Percentiles rank a stretch among this genome's conserved stretches.
phyloP scores from a whole-genome alignment of 2,797 vertebrate genomes.

The Galago senegalensis region DNA sequence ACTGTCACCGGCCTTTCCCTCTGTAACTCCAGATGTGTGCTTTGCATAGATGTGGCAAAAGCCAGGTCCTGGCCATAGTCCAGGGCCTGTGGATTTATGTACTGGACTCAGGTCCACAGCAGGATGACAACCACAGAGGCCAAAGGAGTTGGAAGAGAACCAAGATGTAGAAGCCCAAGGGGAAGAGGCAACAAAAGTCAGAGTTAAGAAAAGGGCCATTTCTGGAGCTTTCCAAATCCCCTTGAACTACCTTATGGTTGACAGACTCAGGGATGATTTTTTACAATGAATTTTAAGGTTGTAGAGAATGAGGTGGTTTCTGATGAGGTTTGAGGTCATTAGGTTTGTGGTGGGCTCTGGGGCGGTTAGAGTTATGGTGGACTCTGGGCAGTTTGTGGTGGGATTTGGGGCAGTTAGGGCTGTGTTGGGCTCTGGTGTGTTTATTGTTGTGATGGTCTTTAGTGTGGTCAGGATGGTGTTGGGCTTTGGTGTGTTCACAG shows the following conservation, averaged over 20 bases:
- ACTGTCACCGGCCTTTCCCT: conserved; percentile 68
- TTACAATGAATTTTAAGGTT: not conserved
- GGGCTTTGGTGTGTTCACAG: too few relatives aligned
- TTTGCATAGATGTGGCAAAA: not conserved
- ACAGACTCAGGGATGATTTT: not conserved
- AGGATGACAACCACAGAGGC: conserved; percentile 75
- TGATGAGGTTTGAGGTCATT: not conserved
- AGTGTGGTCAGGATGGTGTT: rapidly evolving
- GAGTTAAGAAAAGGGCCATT: not conserved
- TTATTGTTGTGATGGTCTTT: too few relatives aligned
- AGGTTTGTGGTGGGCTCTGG: not conserved
- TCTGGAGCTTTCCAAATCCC: not conserved
- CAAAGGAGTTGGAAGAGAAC: conserved; percentile 74
- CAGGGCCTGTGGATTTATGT: not conserved
- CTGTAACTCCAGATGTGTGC: conserved; percentile 59
- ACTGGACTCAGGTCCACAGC: conserved; percentile 56
- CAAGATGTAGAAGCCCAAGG: conserved; percentile 76
- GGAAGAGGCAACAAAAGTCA: conserved; percentile 73
- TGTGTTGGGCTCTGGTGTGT: not conserved
- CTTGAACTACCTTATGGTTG: not conserved
- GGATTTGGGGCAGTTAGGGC: too few relatives aligned
- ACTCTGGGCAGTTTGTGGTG: not conserved
- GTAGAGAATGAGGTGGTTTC: not conserved
- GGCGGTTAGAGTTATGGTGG: too few relatives aligned
- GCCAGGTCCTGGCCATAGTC: not conserved